These are phyloP conservation scores for Ellobius talpinus DNA, from an alignment of 2,113 vertebrate species.

Conservation along the genomic window DNA sequence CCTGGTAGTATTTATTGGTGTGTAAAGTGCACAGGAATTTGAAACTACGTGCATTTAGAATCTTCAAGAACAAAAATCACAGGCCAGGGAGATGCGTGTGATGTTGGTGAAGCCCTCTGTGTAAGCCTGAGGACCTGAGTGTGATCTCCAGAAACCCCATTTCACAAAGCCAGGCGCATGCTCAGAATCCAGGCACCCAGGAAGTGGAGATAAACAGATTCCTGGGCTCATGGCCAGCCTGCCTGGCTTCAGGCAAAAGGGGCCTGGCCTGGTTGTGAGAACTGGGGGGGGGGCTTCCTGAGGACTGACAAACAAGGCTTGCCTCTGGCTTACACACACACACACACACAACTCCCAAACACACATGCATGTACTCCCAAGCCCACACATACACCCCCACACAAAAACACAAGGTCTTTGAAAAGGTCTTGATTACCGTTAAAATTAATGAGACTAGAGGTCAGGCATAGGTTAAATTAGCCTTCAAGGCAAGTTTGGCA, in stretches of 20 bases:
- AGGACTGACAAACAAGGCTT: not conserved
- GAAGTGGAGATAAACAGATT: not conserved
- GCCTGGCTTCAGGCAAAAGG: not conserved
- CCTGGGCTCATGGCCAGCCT: not conserved
- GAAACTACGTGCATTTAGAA: not conserved
- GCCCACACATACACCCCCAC: not conserved
- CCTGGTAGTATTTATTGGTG: not conserved
- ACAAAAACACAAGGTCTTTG: conserved; percentile 2
- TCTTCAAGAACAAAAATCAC: conserved; percentile 61
- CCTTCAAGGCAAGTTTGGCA: conserved; percentile 19
- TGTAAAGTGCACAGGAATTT: not conserved
- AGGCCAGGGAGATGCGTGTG: not conserved
- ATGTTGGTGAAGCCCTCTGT: not conserved
- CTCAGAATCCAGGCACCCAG: not conserved
- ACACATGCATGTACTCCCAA: not conserved
- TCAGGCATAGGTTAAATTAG: conserved; percentile 50
- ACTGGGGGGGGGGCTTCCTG: not conserved
- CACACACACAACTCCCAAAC: not conserved
- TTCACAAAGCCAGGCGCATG: not conserved
- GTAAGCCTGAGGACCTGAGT: not conserved
- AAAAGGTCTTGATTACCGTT: conserved; percentile 19
- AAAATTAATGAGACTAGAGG: conserved; percentile 38
- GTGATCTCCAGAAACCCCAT: not conserved
- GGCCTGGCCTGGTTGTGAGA: not conserved
- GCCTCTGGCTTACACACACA: not conserved